phyloP scores from a whole-genome alignment of 2,113 vertebrate species.

The Entosphenus tridentatus region DNA sequence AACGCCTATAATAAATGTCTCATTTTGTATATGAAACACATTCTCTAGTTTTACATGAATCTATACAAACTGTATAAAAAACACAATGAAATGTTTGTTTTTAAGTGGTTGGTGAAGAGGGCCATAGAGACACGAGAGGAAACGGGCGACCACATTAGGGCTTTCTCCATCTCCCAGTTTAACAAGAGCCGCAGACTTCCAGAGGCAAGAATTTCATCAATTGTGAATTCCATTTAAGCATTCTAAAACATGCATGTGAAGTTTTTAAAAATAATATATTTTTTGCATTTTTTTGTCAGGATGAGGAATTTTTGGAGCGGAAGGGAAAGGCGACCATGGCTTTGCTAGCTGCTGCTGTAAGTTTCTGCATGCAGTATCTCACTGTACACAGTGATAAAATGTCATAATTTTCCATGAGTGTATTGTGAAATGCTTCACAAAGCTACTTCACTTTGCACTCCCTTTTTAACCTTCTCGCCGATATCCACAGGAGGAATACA shows the following conservation, averaged over 20 bases:
- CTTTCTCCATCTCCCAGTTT: constrained; percentile 79
- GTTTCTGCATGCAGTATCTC: constrained; percentile 16
- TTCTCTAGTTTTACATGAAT: neutral
- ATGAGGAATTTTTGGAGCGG: constrained; percentile 53
- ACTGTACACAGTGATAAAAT: neutral
- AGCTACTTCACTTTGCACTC: neutral
- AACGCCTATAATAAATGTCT: neutral
- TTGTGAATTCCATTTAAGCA: neutral
- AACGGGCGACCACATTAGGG: constrained; percentile 79
- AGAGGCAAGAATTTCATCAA: constrained; percentile 30
- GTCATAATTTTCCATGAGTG: neutral
- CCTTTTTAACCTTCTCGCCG: constrained; percentile 8
- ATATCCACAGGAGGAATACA: constrained; percentile 49
- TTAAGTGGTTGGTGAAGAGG: constrained; percentile 82
- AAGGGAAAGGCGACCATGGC: constrained; percentile 44
- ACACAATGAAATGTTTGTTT: constrained; percentile 4
- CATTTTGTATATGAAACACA: neutral
- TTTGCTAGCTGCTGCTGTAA: constrained; percentile 43
- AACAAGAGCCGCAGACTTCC: constrained; percentile 61
- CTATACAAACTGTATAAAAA: neutral
- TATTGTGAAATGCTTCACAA: neutral
- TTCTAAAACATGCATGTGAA: neutral
- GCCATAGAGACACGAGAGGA: constrained; percentile 91
- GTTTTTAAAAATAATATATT: neutral
- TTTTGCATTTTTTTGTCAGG: constrained; percentile 24